Evolutionary conservation across 2,888 invertebrate genomes (phyloP).

Genomic region (Volucella inflata): DNA sequence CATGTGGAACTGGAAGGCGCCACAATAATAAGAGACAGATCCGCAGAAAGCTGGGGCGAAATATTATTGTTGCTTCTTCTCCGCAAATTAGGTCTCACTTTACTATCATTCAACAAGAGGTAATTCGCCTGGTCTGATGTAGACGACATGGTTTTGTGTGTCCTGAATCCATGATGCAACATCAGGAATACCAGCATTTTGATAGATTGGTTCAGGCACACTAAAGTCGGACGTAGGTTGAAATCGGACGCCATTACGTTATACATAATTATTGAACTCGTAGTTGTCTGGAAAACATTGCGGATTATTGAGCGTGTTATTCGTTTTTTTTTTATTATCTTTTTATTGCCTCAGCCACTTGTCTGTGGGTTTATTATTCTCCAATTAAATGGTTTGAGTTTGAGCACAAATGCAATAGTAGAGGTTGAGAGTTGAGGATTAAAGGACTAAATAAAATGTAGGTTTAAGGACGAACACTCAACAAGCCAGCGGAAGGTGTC

Average conservation of each 20-base stretch:
- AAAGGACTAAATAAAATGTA: too few relatives aligned
- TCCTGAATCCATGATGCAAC: conserved; percentile 50
- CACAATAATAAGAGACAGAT: conserved; percentile 26
- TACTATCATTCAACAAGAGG: conserved; percentile 40
- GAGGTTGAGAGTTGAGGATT: too few relatives aligned
- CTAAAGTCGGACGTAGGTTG: conserved; percentile 43
- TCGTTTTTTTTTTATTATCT: conserved; percentile 11
- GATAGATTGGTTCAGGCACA: conserved; percentile 26
- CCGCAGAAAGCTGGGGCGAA: neutral
- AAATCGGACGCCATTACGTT: conserved; percentile 68
- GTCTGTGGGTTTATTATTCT: too few relatives aligned
- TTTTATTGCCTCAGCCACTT: neutral
- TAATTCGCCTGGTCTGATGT: conserved; percentile 55
- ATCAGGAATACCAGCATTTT: conserved; percentile 12
- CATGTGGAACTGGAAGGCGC: conserved; percentile 24
- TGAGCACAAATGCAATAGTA: too few relatives aligned
- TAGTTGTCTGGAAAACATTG: conserved; percentile 56
- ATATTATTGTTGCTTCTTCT: conserved; percentile 46
- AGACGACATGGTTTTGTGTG: conserved; percentile 37
- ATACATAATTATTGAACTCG: conserved; percentile 59
- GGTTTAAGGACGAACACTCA: too few relatives aligned
- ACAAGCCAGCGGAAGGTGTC: too few relatives aligned
- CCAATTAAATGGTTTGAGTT: too few relatives aligned
- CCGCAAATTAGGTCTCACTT: conserved; percentile 65
- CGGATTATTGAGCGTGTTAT: conserved; percentile 63